Evolutionary conservation across 2,888 invertebrate genomes (phyloP).

Genomic region (Leptodirus hochenwartii): DNA sequence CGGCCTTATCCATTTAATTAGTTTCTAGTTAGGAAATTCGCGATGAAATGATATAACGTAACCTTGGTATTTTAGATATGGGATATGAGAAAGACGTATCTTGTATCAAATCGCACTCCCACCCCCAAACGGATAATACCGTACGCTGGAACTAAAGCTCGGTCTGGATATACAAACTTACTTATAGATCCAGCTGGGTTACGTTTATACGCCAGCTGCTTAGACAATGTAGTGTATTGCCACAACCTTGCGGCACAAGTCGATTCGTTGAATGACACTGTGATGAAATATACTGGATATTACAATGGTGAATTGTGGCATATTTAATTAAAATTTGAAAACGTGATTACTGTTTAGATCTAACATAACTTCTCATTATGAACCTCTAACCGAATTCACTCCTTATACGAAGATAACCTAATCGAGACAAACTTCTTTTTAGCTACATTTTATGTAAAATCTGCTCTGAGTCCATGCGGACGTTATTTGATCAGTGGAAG

Average conservation of each 20-base stretch:
- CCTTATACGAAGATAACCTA: too few relatives aligned
- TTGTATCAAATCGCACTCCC: constrained; percentile 45
- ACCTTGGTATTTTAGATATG: too few relatives aligned
- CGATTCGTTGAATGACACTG: constrained; percentile 44
- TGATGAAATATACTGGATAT: constrained; percentile 51
- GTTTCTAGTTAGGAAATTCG: too few relatives aligned
- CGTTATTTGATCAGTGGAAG: constrained; percentile 75
- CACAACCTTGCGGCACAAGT: constrained; percentile 59
- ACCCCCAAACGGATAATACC: constrained; percentile 52
- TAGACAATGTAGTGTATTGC: constrained; percentile 72
- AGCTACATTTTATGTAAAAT: constrained; percentile 75
- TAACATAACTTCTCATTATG: too few relatives aligned
- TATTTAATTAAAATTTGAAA: too few relatives aligned
- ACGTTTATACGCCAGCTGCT: constrained; percentile 68
- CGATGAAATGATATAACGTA: too few relatives aligned
- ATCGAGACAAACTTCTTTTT: too few relatives aligned
- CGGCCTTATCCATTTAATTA: too few relatives aligned
- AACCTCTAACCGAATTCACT: too few relatives aligned
- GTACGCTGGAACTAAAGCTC: constrained; percentile 51
- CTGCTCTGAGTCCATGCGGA: constrained; percentile 63
- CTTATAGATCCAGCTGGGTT: constrained; percentile 49
- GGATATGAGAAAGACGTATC: constrained; percentile 73
- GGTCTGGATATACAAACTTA: constrained; percentile 61
- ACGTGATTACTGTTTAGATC: too few relatives aligned
- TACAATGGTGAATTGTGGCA: too few relatives aligned